Conservation (phyloP, 2,797 vertebrate species). For the Macrochelys suwanniensis region DNA sequence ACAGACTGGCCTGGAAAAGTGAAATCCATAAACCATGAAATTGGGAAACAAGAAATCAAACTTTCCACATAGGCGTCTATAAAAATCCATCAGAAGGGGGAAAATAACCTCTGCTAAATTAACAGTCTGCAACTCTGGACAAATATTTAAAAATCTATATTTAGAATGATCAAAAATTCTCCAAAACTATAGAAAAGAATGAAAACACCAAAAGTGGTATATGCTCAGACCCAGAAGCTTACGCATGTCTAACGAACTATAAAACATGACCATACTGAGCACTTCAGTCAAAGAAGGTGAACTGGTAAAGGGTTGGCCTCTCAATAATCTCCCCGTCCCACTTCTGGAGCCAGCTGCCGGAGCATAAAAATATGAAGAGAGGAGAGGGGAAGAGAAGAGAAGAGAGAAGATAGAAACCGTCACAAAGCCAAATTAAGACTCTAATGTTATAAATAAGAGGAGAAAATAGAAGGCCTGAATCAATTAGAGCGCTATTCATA, state of each 20-base stretch:
- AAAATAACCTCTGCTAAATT: neutral
- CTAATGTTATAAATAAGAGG: constrained; percentile 27
- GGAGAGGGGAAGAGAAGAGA: neutral
- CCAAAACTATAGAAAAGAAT: neutral
- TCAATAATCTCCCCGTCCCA: neutral
- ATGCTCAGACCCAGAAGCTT: neutral
- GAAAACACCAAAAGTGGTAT: neutral
- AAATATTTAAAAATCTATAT: constrained; percentile 25
- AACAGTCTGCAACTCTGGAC: constrained; percentile 39
- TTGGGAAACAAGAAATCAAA: constrained; percentile 72
- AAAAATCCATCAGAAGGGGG: constrained; percentile 59
- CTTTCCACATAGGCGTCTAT: constrained; percentile 47
- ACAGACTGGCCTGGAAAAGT: constrained; percentile 73
- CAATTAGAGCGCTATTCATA: constrained; percentile 48
- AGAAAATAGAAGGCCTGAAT: constrained; percentile 26
- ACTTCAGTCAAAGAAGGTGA: neutral
- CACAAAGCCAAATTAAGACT: constrained; percentile 26
- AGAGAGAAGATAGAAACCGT: neutral
- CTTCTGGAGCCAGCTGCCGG: neutral
- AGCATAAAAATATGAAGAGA: constrained; percentile 16
- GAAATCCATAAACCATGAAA: constrained; percentile 81
- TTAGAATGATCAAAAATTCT: neutral
- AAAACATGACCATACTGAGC: neutral
- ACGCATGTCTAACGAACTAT: neutral
- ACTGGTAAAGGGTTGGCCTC: neutral